Percentiles rank a stretch among this genome's conserved stretches.
Conservation (phyloP, 2,888 invertebrate genomes). For the Crioceris asparagi region DNA sequence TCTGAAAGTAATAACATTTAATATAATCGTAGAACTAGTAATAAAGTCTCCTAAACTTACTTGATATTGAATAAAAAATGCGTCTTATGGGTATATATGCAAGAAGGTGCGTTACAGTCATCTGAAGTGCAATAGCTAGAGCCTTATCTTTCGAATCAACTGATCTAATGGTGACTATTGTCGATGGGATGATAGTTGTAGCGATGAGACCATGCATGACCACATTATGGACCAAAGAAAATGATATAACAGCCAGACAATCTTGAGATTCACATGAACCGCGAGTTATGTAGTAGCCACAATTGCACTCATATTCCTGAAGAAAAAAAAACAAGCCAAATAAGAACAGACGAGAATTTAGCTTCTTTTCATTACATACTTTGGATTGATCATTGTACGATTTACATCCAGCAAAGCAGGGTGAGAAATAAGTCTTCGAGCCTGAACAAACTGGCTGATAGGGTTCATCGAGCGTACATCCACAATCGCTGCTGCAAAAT, state of each 20-base stretch:
- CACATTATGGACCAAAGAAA: conserved; percentile 33
- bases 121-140: conserved; percentile 46
- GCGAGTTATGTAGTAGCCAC: conserved; percentile 36
- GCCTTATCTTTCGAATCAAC: conserved; percentile 52
- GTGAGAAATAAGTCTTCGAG: conserved; percentile 54
- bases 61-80: conserved; percentile 48
- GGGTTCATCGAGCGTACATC: conserved; percentile 39
- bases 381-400: conserved; percentile 34
- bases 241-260: conserved; percentile 42
- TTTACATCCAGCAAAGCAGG: conserved; percentile 63
- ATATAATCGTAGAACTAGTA: conserved; percentile 3
- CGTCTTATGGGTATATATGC: conserved; percentile 53
- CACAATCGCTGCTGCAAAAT: conserved; percentile 46
- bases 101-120: conserved; percentile 44
- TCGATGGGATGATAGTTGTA: conserved; percentile 39
- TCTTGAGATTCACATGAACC: conserved; percentile 44
- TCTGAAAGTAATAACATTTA: conserved; percentile 9
- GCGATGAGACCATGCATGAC: conserved; percentile 30
- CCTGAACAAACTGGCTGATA: conserved; percentile 56
- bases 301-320: conserved; percentile 41
- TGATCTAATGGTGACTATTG: conserved; percentile 45
- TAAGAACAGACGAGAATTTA: no score
- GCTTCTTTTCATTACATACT: conserved; percentile 33
- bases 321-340: no score
- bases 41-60: conserved; percentile 31